Evolutionary conservation across 2,797 vertebrate genomes (phyloP).

Genomic region (Bovichtus variegatus): DNA sequence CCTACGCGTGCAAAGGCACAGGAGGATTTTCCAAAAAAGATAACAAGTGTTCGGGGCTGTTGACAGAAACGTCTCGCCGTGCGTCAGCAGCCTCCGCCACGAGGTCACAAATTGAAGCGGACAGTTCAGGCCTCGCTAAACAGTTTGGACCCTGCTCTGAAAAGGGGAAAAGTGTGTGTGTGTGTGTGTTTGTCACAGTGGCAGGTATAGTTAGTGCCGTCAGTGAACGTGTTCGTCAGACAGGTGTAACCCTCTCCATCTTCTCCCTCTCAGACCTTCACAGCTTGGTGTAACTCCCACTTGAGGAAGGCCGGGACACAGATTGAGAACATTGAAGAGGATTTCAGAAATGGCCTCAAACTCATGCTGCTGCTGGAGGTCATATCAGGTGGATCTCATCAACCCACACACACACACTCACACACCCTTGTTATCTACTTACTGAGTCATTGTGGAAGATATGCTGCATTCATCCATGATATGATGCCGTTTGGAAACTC

Average conservation of each 20-base stretch:
- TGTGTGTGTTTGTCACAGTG: constrained; percentile 6
- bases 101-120: constrained; percentile 40
- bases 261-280: constrained; percentile 86
- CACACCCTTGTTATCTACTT: background rate
- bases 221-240: background rate
- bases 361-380: constrained; percentile 95
- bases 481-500: background rate
- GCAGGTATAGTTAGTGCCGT: constrained; percentile 12
- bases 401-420: constrained; percentile 14
- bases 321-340: constrained; percentile 94
- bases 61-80: too few species aligned
- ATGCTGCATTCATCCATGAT: background rate
- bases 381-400: constrained; percentile 86
- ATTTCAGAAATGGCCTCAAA: constrained; percentile 93
- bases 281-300: constrained; percentile 95
- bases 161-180: background rate
- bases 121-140: constrained; percentile 20
- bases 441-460: background rate
- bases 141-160: constrained; percentile 22
- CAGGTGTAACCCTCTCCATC: constrained; percentile 17
- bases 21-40: background rate
- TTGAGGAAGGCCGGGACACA: constrained; percentile 93
- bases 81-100: too few species aligned
- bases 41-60: background rate
- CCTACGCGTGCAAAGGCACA: too few species aligned